A percentile compares a stretch with the other conserved stretches of the same genome.
Evolutionary conservation across 2,888 invertebrate species (phyloP).

Genomic region (Ditula angustiorana): DNA sequence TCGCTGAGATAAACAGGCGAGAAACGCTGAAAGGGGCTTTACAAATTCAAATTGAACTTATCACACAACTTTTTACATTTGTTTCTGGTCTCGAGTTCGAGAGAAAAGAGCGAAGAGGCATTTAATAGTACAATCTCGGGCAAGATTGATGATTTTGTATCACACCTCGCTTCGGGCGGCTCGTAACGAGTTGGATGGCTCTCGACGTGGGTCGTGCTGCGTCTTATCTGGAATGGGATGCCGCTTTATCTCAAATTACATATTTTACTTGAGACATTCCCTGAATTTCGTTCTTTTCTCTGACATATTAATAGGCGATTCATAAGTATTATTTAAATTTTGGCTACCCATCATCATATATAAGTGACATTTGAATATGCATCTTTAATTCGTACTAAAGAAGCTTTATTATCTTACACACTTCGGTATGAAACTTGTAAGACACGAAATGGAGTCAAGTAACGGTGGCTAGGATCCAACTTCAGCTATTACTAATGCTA

Average conservation of each 20-base stretch:
- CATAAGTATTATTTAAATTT: background rate
- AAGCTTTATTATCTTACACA: background rate
- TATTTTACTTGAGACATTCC: slow-evolving; percentile 82
- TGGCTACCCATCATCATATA: no score
- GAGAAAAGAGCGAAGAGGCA: slow-evolving; percentile 83
- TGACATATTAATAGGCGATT: slow-evolving; percentile 40
- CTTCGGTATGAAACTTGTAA: background rate
- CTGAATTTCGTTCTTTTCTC: slow-evolving; percentile 70
- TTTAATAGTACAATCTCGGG: slow-evolving; percentile 85
- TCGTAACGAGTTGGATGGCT: slow-evolving; percentile 82
- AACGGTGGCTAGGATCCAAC: background rate
- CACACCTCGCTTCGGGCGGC: slow-evolving; percentile 85
- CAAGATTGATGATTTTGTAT: slow-evolving; percentile 86
- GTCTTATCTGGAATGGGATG: slow-evolving; percentile 84
- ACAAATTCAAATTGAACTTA: slow-evolving; percentile 86
- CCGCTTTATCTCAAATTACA: slow-evolving; percentile 85
- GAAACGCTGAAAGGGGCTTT: slow-evolving; percentile 85
- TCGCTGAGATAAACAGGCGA: slow-evolving; percentile 84
- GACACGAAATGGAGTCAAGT: background rate
- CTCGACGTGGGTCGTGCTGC: slow-evolving; percentile 82
- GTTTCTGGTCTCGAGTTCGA: slow-evolving; percentile 84
- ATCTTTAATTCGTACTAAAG: background rate
- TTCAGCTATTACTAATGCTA: background rate
- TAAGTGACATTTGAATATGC: no score
- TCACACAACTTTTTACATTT: slow-evolving; percentile 86